These are phyloP conservation scores for Limanda limanda DNA, from an alignment of 2,113 vertebrate species.

Conservation along the genomic window DNA sequence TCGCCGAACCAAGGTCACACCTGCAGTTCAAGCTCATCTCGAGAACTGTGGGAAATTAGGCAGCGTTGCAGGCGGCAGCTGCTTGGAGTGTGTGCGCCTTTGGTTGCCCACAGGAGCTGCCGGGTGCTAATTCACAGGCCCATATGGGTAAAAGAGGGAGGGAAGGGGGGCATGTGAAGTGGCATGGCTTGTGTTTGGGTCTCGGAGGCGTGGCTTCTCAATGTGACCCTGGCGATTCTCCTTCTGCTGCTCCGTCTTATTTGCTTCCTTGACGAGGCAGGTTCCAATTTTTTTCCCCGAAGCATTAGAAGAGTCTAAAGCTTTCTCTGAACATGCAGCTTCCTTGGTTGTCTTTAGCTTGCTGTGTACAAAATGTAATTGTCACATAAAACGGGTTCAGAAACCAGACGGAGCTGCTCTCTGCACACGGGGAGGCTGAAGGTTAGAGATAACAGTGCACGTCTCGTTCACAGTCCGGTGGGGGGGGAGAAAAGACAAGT, in stretches of 20 bases:
- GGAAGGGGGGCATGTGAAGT: slow-evolving; percentile 16
- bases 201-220: slow-evolving; percentile 82
- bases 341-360: slow-evolving; percentile 41
- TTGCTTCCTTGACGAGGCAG: neutral
- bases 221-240: slow-evolving; percentile 83
- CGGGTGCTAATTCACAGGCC: slow-evolving; percentile 69
- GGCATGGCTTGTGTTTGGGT: slow-evolving; percentile 71
- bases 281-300: neutral
- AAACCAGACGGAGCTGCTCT: slow-evolving; percentile 82
- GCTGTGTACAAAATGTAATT: slow-evolving; percentile 28
- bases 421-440: slow-evolving; percentile 29
- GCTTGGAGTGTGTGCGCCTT: slow-evolving; percentile 42
- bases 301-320: slow-evolving; percentile 6
- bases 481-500: slow-evolving; percentile 18
- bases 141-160: slow-evolving; percentile 56
- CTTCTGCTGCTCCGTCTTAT: slow-evolving; percentile 62
- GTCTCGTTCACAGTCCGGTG: slow-evolving; percentile 43
- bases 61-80: slow-evolving; percentile 45
- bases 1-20: slow-evolving; percentile 36
- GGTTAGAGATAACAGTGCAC: slow-evolving; percentile 72
- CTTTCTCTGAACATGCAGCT: slow-evolving; percentile 30
- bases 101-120: slow-evolving; percentile 63
- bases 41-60: slow-evolving; percentile 56
- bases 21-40: slow-evolving; percentile 31
- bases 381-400: neutral